Conservation (phyloP, 2,888 invertebrate genomes). For the Apodemia mormo region DNA sequence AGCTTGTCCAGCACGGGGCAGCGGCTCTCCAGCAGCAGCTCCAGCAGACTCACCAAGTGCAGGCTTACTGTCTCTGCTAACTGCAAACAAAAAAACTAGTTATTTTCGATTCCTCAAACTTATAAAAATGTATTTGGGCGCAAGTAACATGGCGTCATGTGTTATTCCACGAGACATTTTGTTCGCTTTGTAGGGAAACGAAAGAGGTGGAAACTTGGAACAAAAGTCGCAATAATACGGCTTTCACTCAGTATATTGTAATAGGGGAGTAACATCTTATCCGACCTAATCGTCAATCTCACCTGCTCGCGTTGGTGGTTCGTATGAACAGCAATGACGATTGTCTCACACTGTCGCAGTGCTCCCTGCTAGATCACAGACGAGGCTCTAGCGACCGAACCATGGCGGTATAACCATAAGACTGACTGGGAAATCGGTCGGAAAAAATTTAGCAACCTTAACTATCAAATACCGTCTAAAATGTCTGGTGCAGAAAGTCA, state of each 20-base stretch:
- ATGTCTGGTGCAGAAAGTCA: slow-evolving; percentile 20
- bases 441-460: slow-evolving; percentile 28
- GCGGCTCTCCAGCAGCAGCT: slow-evolving; percentile 96
- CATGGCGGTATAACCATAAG: slow-evolving; percentile 11
- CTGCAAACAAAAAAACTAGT: slow-evolving; percentile 83
- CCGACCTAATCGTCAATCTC: too few relatives aligned
- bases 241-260: too few relatives aligned
- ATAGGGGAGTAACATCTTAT: too few relatives aligned
- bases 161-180: too few relatives aligned
- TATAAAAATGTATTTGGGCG: too few relatives aligned
- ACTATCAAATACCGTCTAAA: slow-evolving; percentile 26
- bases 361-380: background rate
- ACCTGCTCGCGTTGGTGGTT: too few relatives aligned
- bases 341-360: background rate
- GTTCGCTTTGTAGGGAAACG: too few relatives aligned
- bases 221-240: too few relatives aligned
- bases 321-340: too few relatives aligned
- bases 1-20: slow-evolving; percentile 95
- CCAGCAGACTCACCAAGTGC: slow-evolving; percentile 96
- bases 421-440: slow-evolving; percentile 9
- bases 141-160: too few relatives aligned
- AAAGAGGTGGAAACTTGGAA: too few relatives aligned
- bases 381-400: background rate
- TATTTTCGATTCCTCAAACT: too few relatives aligned
- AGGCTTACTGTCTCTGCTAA: slow-evolving; percentile 98